Conservation (phyloP, 2,113 vertebrate species). For the Toxotes chatareus region DNA sequence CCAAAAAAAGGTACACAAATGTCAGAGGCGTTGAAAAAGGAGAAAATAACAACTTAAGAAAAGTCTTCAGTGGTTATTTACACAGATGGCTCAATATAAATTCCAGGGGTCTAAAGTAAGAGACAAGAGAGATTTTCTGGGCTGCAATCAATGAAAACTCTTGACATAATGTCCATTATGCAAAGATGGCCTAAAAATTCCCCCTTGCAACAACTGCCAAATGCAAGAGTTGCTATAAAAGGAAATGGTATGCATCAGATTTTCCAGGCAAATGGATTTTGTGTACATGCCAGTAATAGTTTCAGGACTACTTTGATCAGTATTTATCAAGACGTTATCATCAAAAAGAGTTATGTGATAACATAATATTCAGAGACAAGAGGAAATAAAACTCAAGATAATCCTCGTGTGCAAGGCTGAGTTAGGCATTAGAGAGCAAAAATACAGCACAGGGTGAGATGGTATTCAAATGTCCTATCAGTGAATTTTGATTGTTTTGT, state of each 20-base stretch:
- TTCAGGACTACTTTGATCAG: constrained; percentile 56
- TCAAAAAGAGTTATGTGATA: constrained; percentile 38
- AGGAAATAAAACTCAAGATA: constrained; percentile 29
- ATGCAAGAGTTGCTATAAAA: constrained; percentile 70
- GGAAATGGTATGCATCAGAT: constrained; percentile 68
- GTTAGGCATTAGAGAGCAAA: constrained; percentile 15
- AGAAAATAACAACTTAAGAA: constrained; percentile 14
- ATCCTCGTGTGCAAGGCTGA: constrained; percentile 9
- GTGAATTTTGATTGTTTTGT: background rate
- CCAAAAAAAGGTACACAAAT: constrained; percentile 14
- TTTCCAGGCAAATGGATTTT: constrained; percentile 49
- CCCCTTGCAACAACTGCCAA: constrained; percentile 55
- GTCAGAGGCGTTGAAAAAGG: constrained; percentile 9
- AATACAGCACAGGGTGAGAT: background rate
- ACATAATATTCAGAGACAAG: constrained; percentile 46
- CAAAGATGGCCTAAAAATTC: constrained; percentile 57
- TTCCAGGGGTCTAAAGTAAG: constrained; percentile 58
- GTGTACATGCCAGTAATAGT: constrained; percentile 42
- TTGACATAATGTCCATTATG: constrained; percentile 66
- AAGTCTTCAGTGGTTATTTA: constrained; percentile 53
- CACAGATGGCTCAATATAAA: constrained; percentile 66
- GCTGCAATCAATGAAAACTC: constrained; percentile 60
- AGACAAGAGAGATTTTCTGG: constrained; percentile 37
- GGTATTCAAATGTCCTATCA: background rate
- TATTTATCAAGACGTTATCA: constrained; percentile 45